Percentiles rank a stretch among this genome's conserved stretches.
Conservation (phyloP, 1,140 invertebrate species). For the Drosophila setifemur region DNA sequence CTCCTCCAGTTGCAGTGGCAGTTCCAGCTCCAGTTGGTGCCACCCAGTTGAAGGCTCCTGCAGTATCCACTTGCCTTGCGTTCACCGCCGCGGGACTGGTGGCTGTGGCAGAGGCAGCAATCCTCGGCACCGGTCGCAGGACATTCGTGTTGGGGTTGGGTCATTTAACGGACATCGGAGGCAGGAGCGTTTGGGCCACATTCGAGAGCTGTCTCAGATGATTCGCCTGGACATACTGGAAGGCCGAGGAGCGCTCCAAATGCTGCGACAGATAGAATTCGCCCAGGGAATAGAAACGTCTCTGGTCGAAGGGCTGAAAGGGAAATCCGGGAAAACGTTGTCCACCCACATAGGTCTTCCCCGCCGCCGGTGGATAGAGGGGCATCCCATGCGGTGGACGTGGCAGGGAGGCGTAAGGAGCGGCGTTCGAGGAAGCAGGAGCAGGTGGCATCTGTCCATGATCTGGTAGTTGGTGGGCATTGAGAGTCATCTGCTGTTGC, state of each 20-base stretch:
- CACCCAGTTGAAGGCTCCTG: conserved; percentile 58
- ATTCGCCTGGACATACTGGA: conserved; percentile 79
- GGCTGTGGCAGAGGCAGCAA: conserved; percentile 52
- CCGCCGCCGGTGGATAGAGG: conserved; percentile 37
- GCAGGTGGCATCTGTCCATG: conserved; percentile 21
- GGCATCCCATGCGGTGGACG: conserved; percentile 50
- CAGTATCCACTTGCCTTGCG: conserved; percentile 3
- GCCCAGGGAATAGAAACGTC: conserved; percentile 71
- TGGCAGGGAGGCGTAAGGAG: conserved; percentile 36
- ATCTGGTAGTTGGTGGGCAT: conserved; percentile 16
- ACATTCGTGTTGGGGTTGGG: conserved; percentile 67
- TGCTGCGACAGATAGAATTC: conserved; percentile 79
- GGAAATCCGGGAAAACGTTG: conserved; percentile 59
- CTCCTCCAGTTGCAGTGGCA: background rate
- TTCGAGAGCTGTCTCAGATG: conserved; percentile 68
- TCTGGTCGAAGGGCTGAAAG: conserved; percentile 70
- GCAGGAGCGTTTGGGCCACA: conserved; percentile 60
- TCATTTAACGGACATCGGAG: conserved; percentile 80
- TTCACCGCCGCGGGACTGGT: background rate
- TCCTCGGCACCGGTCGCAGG: conserved; percentile 74
- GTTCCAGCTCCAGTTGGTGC: conserved; percentile 15
- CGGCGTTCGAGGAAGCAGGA: background rate
- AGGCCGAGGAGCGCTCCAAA: conserved; percentile 75
- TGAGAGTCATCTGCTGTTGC: conserved; percentile 16
- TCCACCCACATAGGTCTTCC: conserved; percentile 41